Evolutionary conservation across 2,113 vertebrate genomes (phyloP).

Genomic region (Choloepus hoffmanni): DNA sequence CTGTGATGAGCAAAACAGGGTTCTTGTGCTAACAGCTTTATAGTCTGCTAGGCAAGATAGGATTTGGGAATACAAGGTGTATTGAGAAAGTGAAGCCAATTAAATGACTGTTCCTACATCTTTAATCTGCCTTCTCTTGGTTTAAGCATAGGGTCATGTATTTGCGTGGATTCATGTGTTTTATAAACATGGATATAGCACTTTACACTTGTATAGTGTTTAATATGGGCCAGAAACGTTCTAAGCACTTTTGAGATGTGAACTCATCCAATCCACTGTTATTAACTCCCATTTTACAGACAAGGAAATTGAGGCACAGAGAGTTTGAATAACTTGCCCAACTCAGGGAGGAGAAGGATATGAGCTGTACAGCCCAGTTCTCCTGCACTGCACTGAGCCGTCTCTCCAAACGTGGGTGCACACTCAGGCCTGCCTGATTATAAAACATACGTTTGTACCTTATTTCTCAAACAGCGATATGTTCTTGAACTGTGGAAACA

Average conservation of each 20-base stretch:
- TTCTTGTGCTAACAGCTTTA: neutral
- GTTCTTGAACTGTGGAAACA: slow-evolving; percentile 17
- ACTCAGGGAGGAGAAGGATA: neutral
- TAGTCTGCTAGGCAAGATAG: neutral
- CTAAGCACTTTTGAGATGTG: neutral
- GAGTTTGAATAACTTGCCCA: neutral
- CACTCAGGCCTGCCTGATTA: neutral
- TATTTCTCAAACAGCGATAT: slow-evolving; percentile 26
- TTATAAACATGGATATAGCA: neutral
- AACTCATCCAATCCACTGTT: neutral
- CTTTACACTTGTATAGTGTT: neutral
- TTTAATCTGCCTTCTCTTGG: neutral
- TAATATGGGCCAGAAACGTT: neutral
- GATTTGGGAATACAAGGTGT: neutral
- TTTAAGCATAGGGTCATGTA: neutral
- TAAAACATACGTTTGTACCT: neutral
- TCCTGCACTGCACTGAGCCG: neutral
- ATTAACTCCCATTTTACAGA: neutral
- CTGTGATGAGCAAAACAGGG: neutral
- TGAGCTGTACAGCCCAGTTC: neutral
- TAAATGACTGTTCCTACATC: neutral
- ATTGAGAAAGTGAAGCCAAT: neutral
- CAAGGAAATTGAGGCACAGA: neutral
- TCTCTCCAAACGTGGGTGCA: neutral
- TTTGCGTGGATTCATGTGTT: neutral